Conservation (phyloP, 1,140 invertebrate genomes). For the Epicauta chinensis region DNA sequence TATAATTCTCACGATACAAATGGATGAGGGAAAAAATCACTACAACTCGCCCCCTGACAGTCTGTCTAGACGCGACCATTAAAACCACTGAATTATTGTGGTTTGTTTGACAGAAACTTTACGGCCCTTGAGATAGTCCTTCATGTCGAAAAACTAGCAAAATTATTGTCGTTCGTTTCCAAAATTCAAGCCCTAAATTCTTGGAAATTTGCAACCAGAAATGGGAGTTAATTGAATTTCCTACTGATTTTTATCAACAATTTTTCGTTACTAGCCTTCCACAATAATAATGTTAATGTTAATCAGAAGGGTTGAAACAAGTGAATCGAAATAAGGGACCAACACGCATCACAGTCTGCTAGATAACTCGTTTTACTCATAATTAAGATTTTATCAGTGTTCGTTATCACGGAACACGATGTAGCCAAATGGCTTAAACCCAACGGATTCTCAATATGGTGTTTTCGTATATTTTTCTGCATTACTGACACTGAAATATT, state of each 20-base stretch:
- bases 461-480: slow-evolving; percentile 5
- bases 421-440: slow-evolving; percentile 31
- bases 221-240: too few species aligned
- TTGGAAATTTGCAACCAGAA: too few species aligned
- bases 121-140: slow-evolving; percentile 19
- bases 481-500: too few species aligned
- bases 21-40: slow-evolving; percentile 6
- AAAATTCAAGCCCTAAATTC: too few species aligned
- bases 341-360: slow-evolving; percentile 37
- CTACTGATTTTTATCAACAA: too few species aligned
- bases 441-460: slow-evolving; percentile 40
- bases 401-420: slow-evolving; percentile 32
- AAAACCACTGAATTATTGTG: slow-evolving; percentile 26
- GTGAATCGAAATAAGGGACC: slow-evolving; percentile 32
- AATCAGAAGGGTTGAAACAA: slow-evolving; percentile 26
- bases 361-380: slow-evolving; percentile 41
- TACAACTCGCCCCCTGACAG: too few species aligned
- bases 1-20: too few species aligned
- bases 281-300: slow-evolving; percentile 4
- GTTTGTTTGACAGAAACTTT: slow-evolving; percentile 26
- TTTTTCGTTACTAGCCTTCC: too few species aligned
- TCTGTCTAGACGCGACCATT: slow-evolving; percentile 18
- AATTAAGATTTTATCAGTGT: slow-evolving; percentile 38
- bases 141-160: too few species aligned
- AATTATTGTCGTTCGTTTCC: slow-evolving; percentile 14